phyloP scores from a whole-genome alignment of 2,888 invertebrate genomes.

The Yponomeuta malinellus region DNA sequence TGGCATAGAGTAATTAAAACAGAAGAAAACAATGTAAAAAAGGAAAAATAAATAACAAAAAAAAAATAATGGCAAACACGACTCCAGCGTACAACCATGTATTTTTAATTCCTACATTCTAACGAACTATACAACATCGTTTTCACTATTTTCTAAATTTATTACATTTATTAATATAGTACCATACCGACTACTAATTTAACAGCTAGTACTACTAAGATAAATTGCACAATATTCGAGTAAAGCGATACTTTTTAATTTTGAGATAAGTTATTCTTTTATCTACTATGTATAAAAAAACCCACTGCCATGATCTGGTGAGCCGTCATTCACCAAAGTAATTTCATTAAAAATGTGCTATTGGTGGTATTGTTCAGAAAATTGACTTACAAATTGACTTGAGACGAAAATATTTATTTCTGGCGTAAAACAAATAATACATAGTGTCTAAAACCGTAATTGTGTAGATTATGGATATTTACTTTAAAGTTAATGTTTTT shows the following conservation, averaged over 20 bases:
- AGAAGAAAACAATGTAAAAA: constrained; percentile 50
- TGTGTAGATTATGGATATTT: not conserved
- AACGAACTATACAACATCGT: constrained; percentile 46
- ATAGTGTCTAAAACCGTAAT: not conserved
- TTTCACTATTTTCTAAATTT: constrained; percentile 16
- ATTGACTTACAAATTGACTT: constrained; percentile 5
- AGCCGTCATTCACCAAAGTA: constrained; percentile 3
- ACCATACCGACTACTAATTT: constrained; percentile 50
- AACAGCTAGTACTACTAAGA: constrained; percentile 42
- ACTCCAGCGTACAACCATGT: constrained; percentile 27
- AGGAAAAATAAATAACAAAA: constrained; percentile 72
- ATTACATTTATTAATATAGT: constrained; percentile 49
- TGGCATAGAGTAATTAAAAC: constrained; percentile 59
- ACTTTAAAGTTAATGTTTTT: not conserved
- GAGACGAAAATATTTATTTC: not conserved
- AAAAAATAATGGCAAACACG: constrained; percentile 50
- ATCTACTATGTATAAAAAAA: not conserved
- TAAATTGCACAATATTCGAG: constrained; percentile 70
- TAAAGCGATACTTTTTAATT: constrained; percentile 59
- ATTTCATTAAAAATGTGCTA: not conserved
- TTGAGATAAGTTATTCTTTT: constrained; percentile 22
- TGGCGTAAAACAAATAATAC: not conserved
- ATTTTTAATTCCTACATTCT: constrained; percentile 25
- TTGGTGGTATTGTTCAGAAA: not conserved
- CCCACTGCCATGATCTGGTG: constrained; percentile 5